Base-by-base conservation (phyloP, 2,113 vertebrate species). In the Phylloscopus whistleri region DNA sequence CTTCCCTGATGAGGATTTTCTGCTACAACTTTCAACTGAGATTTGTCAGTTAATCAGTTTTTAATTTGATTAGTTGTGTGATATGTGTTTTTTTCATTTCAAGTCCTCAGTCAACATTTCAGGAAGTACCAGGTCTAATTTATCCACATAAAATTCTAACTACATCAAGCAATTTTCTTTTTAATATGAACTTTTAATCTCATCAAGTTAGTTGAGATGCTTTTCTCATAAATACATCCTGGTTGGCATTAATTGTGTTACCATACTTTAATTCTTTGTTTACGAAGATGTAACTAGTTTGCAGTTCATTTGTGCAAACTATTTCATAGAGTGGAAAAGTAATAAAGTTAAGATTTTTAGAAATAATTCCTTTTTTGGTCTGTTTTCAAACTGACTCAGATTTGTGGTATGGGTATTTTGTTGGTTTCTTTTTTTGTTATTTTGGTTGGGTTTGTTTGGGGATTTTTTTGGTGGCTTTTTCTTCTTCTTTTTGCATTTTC, bases 41-140 rank as follows among this genome's bases (percentile, higher is more conserved):
- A 70, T 80, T 93, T 94, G 63, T 77, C 43, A 86, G 63, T 92
- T 95, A 86, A 96, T 86, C 75, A 77, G 51, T 51, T 93, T 94
- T 86, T 84, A 80, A 95, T 96, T 93, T 86, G 72, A 81, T 94
- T 92, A 80, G 33, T 39, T 39, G 19, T 3, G 8, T 87, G 76
- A 48, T 68, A 31, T 18, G 5, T 87, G 82, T 63, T 92, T 75
- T 51, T 88, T 94, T 87, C 20, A 55, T 78, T 92, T 7, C 8
- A 68, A 33, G 14, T 75, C 92, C 56, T 92, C 39, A 59, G 48
- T 80, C 67, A 89, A 59, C 43, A 37, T 84, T 83, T 86, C 60
- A 52, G 44, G 33, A 88, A 92, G 51, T 70, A 90, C 16, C 6
- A 59, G 5, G 33, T 84, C 48, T 90, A 88, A 94, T 95, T 92